Evolutionary conservation across 1,140 invertebrate species (phyloP), one percentile per base, ranked within the genome.

Genomic region (Lepidurus apus): DNA sequence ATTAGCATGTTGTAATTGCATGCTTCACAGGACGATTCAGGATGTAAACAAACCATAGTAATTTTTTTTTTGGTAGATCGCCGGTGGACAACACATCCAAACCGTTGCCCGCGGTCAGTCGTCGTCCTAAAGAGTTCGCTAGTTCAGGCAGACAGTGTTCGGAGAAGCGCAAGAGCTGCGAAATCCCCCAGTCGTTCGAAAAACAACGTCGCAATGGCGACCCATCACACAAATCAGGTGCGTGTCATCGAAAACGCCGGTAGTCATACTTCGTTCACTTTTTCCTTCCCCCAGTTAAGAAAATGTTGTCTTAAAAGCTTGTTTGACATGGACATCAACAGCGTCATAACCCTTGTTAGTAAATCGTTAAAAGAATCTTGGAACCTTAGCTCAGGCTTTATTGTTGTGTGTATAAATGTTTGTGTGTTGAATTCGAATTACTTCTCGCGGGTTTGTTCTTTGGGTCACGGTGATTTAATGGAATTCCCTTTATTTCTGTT

Each of bases 111-210:
- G 53, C 17, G 17, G 53, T 65, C 53, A 65, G 75, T 47, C 26
- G 75, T 7, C 75, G 75, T 9, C 43, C 1, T 21, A 77, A 77
- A 17, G 75, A 77, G 43, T 77, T 77, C 43, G 44, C 47, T 65
- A 65, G n/a, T 65, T 65, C 53, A 65, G 21, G 53, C 75, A 47
- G 43, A 10, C 75, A 47, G 21, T 77, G 47, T 43, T 77, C 75
- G 4, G 75, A 77, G 44, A 77, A 77, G 17, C 75, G 75, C 42
- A 77, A 77, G 42, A 77, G 75, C 24, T 77, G 43, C 47, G 75
- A 77, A 45, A 44, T 77, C 43, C 75, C 75, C 21, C 43, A 65
- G 13, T 65, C 53, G 53, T 65, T 65, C 21, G 53, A 65, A 65
- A 65, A 65, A 65, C 53, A 65, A 7, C 53, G 53, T 65, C 53